Conservation (phyloP, 2,113 vertebrate species). For the Clupea harengus region DNA sequence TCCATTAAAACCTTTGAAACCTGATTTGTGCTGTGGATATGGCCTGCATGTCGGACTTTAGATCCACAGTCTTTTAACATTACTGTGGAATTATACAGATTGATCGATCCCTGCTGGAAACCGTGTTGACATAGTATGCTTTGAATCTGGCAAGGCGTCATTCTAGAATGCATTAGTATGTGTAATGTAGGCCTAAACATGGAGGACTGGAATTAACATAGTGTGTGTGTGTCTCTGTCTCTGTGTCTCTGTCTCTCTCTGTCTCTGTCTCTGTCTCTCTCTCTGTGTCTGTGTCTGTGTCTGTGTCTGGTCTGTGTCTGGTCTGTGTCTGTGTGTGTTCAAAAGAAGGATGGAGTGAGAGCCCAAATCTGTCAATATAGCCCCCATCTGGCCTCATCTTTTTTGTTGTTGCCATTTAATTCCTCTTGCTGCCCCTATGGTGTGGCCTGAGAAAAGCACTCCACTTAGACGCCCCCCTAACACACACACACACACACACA, state of each 20-base stretch:
- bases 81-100: no score
- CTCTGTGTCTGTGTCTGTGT: background rate
- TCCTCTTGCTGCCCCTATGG: constrained; percentile 42
- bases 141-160: no score
- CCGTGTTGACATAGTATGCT: no score
- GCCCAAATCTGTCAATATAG: constrained; percentile 29
- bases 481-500: constrained; percentile 1
- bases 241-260: background rate
- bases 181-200: background rate
- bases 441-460: background rate
- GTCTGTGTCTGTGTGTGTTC: background rate
- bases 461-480: constrained; percentile 10
- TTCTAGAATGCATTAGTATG: background rate
- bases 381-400: constrained; percentile 31
- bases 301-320: no score
- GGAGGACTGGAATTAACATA: background rate
- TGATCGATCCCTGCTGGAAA: no score
- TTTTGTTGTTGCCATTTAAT: constrained; percentile 27
- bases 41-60: no score
- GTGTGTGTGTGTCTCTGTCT: background rate
- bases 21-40: no score
- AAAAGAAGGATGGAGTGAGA: background rate
- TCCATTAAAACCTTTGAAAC: no score
- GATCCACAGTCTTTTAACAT: no score
- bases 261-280: no score